phyloP scores from a whole-genome alignment of 2,888 invertebrate species.

The Leistus spinibarbis region DNA sequence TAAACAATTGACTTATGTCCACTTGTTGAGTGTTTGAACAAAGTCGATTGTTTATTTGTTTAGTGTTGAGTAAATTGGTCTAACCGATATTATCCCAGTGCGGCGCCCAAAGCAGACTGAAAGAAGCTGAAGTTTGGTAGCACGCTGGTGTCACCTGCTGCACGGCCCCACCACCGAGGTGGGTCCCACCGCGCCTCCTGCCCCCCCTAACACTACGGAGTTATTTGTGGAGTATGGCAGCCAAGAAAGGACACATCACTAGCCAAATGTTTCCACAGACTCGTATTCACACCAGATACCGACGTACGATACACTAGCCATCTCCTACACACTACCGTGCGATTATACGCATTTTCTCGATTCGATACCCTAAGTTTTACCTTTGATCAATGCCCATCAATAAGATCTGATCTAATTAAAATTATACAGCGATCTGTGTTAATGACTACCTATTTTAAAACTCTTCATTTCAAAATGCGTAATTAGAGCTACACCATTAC shows the following conservation, averaged over 20 bases:
- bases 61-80: conserved; percentile 1
- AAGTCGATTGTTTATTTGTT: conserved; percentile 3
- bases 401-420: background rate
- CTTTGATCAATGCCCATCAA: background rate
- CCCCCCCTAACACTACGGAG: conserved; percentile 44
- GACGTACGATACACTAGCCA: background rate
- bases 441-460: background rate
- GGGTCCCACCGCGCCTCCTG: conserved; percentile 27
- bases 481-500: too few species aligned
- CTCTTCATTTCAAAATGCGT: background rate
- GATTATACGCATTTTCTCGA: background rate
- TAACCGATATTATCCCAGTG: conserved; percentile 35
- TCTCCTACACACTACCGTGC: background rate
- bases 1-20: conserved; percentile 16
- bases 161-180: conserved; percentile 20
- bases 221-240: conserved; percentile 64
- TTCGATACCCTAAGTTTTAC: background rate
- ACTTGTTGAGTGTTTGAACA: conserved; percentile 22
- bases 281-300: conserved; percentile 26
- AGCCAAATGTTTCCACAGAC: conserved; percentile 39
- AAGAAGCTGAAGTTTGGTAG: conserved; percentile 30
- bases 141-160: conserved; percentile 36
- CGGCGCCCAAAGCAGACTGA: conserved; percentile 38
- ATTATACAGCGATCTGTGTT: background rate
- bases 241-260: conserved; percentile 66